Base-by-base conservation (phyloP, 37 sponge, comb jelly and placozoan species). In the Ianthella basta region DNA sequence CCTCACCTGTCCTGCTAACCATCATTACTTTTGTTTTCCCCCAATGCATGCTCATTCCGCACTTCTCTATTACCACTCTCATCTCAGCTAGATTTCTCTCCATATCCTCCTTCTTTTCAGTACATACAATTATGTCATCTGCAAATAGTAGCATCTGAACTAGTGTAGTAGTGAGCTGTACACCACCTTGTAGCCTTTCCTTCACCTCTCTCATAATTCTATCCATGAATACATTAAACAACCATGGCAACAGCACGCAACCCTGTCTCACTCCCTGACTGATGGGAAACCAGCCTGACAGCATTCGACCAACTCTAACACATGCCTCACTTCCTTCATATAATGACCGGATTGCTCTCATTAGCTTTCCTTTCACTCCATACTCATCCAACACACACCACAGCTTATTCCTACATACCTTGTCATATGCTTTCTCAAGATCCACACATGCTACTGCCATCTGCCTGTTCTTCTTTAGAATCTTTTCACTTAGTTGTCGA, bases 381-480 rank as follows among this genome's bases (percentile, higher is more conserved):
- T 57, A 57, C 59, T 57, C 59, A 57, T 18, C 59, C 15, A 57
- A 18, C 18, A 57, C 59, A 57, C 59, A 57, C 59, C 59, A 57
- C 18, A 57, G 18, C 59, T 20, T 57, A 20, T 18, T 18, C 18
- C 59, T 57, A 18, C 59, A 57, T 18, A 57, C 59, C 59, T 57
- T 57, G 59, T 57, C 59, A 57, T 57, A n/a, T n/a, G n/a, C n/a
- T n/a, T n/a, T n/a, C n/a, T n/a, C n/a, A n/a, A n/a, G n/a, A n/a
- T n/a, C n/a, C 18, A 57, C 59, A 57, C 73, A 63, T 36, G 79
- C 85, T 23, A 80, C 82, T 36, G 81, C 90, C 2, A 29, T 80
- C 0, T 68, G 70, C 0, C 82, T 81, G n/a, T 84, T 89, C 60
- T 14, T 24, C 16, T 41, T 68, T 0, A 37, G n/a, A 14, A 80